A percentile compares a stretch with the other conserved stretches of the same genome.
Evolutionary conservation across 1,140 invertebrate species (phyloP).

Genomic region (Acromyrmex echinatior): DNA sequence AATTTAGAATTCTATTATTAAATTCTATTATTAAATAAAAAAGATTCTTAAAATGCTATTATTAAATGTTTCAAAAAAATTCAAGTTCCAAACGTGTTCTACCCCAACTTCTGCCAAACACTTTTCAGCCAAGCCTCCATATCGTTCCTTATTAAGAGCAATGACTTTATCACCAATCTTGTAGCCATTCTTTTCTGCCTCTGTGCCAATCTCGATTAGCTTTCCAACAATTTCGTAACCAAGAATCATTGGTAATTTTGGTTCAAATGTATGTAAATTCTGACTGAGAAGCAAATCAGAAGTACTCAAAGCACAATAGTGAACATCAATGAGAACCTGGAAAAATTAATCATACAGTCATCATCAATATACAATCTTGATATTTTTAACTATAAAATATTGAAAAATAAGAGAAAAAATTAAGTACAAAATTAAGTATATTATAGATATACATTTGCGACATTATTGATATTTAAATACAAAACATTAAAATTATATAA

Average conservation of each 20-base stretch:
- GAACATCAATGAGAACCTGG: conserved; percentile 88
- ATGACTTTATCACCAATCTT: conserved; percentile 86
- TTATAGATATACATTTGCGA: no score
- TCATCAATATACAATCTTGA: not conserved
- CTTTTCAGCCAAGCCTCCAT: conserved; percentile 87
- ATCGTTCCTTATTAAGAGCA: conserved; percentile 86
- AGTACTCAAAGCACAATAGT: conserved; percentile 88
- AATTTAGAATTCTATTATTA: conserved; percentile 11
- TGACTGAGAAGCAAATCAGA: conserved; percentile 87
- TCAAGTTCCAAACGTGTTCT: conserved; percentile 34
- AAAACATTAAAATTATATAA: no score
- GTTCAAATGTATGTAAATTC: conserved; percentile 85
- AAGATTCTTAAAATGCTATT: no score
- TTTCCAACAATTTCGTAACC: conserved; percentile 88
- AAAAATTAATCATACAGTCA: conserved; percentile 19
- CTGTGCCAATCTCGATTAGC: conserved; percentile 84
- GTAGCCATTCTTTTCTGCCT: conserved; percentile 78
- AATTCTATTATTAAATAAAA: not conserved
- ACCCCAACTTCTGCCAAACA: conserved; percentile 86
- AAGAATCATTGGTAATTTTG: conserved; percentile 86
- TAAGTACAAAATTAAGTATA: no score
- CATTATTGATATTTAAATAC: no score
- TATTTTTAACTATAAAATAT: conserved; percentile 1
- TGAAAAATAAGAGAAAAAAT: not conserved
- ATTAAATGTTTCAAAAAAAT: not conserved